Percentiles rank a stretch among this genome's conserved stretches.
Evolutionary conservation across 2,113 vertebrate species (phyloP).

Genomic region (Todiramphus saurophagus): DNA sequence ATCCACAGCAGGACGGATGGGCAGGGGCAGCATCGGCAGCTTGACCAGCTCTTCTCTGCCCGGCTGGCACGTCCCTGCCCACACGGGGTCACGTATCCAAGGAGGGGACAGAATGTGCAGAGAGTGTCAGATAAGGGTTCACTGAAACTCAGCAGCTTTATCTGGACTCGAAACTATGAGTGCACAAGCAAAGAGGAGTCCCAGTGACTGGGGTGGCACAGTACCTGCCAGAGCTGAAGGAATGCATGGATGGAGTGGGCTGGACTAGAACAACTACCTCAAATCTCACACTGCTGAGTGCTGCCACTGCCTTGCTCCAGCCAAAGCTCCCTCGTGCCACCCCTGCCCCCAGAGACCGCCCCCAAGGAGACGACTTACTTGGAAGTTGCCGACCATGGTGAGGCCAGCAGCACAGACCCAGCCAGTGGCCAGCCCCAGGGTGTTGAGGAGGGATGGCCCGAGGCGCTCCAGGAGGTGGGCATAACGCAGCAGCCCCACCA

Average conservation of each 20-base stretch:
- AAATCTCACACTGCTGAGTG: not conserved
- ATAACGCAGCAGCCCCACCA: conserved; percentile 83
- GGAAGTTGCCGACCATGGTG: conserved; percentile 88
- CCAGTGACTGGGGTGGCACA: not conserved
- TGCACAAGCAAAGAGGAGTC: not conserved
- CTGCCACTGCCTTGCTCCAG: not conserved
- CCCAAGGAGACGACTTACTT: conserved; percentile 61
- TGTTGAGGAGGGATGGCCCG: conserved; percentile 82
- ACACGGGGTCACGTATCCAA: fast-evolving
- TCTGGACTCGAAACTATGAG: not conserved
- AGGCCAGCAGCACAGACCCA: conserved; percentile 86
- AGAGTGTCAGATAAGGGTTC: not conserved
- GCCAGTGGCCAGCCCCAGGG: conserved; percentile 76
- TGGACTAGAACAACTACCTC: not conserved
- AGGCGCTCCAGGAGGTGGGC: conserved; percentile 83
- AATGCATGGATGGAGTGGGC: fast-evolving
- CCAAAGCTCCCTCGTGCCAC: no score
- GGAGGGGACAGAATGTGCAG: not conserved
- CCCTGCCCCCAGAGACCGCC: fast-evolving
- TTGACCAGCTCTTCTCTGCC: not conserved
- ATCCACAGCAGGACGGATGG: fast-evolving
- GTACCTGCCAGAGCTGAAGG: fast-evolving
- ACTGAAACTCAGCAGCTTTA: not conserved
- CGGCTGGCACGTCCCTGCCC: fast-evolving
- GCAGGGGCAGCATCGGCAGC: not conserved